These are phyloP conservation scores for Athetis lepigone DNA, from an alignment of 2,888 invertebrate species.

Conservation along the genomic window DNA sequence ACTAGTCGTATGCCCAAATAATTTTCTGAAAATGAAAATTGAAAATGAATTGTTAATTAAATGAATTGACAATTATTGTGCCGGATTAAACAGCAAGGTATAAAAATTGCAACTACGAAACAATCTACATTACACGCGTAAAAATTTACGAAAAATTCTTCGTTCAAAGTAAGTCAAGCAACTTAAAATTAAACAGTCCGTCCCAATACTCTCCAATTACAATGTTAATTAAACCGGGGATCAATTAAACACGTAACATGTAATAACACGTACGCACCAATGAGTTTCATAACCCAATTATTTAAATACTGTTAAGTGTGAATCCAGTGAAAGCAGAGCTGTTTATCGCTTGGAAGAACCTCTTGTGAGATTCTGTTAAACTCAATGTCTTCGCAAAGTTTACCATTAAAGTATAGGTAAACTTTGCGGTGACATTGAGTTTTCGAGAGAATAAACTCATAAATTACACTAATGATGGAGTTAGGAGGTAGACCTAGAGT, in stretches of 20 bases:
- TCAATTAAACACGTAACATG: conserved; percentile 57
- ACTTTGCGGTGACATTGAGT: no score
- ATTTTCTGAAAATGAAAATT: no score
- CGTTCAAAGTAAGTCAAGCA: conserved; percentile 28
- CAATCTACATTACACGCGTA: not conserved
- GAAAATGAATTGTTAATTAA: no score
- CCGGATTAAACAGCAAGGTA: no score
- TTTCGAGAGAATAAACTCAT: no score
- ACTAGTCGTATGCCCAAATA: no score
- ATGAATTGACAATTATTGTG: no score
- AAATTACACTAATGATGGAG: no score
- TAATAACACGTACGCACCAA: conserved; percentile 50
- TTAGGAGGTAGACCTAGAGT: no score
- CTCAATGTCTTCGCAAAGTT: no score
- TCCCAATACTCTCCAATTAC: conserved; percentile 45
- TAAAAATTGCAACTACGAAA: not conserved
- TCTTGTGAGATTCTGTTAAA: no score
- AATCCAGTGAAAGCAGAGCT: conserved; percentile 3
- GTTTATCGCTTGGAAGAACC: not conserved
- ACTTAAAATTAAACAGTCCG: conserved; percentile 25
- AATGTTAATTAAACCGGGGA: conserved; percentile 41
- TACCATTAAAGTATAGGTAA: no score
- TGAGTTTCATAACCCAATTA: conserved; percentile 56
- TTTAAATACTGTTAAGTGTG: conserved; percentile 29
- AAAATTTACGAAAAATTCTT: conserved; percentile 32